A percentile compares a stretch with the other conserved stretches of the same genome.
Conservation (phyloP, 2,888 invertebrate species). For the Heliconius hortense region DNA sequence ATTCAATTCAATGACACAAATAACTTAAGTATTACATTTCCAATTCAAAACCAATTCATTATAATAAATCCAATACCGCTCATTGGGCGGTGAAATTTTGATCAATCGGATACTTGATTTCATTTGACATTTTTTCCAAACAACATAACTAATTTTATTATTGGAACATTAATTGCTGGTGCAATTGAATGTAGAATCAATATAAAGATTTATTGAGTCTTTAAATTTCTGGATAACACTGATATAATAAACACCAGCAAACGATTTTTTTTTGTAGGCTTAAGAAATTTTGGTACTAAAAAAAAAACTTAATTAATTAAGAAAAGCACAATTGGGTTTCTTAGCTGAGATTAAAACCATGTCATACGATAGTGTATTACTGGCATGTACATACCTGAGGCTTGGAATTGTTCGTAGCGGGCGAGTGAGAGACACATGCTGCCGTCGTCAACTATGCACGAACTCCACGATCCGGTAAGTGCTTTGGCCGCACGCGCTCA, state of each 20-base stretch:
- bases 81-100: constrained; percentile 8
- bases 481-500: constrained; percentile 47
- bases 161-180: not conserved
- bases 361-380: constrained; percentile 19
- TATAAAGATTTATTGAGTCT: not conserved
- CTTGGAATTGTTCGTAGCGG: constrained; percentile 61
- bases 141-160: not conserved
- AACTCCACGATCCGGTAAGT: constrained; percentile 83
- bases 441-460: constrained; percentile 82
- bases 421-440: constrained; percentile 79
- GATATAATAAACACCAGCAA: not conserved
- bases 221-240: not conserved
- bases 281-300: not conserved
- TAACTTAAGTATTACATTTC: not conserved
- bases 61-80: not conserved
- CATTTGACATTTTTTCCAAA: not conserved
- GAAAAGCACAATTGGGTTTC: not conserved
- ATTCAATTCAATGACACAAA: not conserved
- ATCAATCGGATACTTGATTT: not conserved
- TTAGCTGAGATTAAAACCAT: constrained; percentile 12
- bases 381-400: constrained; percentile 23
- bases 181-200: not conserved
- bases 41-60: not conserved
- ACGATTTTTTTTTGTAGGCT: not conserved
- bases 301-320: not conserved